Conservation (phyloP, 2,113 vertebrate species). For the Ammospiza nelsoni region DNA sequence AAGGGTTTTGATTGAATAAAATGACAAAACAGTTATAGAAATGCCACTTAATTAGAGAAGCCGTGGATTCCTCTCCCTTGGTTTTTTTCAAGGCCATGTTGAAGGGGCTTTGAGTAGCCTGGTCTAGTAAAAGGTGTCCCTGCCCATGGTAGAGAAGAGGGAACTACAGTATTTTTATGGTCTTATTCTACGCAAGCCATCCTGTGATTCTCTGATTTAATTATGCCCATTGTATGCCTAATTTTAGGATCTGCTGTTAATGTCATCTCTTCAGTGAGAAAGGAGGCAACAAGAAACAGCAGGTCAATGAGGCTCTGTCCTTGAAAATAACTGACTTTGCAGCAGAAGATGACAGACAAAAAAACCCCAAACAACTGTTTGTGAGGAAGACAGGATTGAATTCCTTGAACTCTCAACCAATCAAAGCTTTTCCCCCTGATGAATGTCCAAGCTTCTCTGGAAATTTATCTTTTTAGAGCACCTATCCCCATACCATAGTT, state of each 20-base stretch:
- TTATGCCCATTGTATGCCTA: accelerated
- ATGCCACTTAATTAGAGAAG: neutral
- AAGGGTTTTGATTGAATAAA: neutral
- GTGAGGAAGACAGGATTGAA: neutral
- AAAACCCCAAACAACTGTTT: neutral
- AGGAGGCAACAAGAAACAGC: neutral
- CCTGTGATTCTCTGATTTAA: neutral
- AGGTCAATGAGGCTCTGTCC: neutral
- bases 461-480: neutral
- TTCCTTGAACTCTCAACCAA: accelerated
- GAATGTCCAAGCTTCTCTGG: neutral
- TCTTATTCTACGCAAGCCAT: neutral
- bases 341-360: neutral
- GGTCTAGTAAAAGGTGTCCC: neutral
- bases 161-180: neutral
- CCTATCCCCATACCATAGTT: neutral
- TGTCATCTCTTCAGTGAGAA: neutral
- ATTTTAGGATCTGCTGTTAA: neutral
- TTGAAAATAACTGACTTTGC: neutral
- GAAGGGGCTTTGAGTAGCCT: neutral
- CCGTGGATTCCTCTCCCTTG: neutral
- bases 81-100: neutral
- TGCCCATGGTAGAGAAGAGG: neutral
- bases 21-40: neutral
- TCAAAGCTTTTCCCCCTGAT: accelerated